Base-by-base conservation (phyloP, 2,113 vertebrate genomes). In the Siphamia tubifer region DNA sequence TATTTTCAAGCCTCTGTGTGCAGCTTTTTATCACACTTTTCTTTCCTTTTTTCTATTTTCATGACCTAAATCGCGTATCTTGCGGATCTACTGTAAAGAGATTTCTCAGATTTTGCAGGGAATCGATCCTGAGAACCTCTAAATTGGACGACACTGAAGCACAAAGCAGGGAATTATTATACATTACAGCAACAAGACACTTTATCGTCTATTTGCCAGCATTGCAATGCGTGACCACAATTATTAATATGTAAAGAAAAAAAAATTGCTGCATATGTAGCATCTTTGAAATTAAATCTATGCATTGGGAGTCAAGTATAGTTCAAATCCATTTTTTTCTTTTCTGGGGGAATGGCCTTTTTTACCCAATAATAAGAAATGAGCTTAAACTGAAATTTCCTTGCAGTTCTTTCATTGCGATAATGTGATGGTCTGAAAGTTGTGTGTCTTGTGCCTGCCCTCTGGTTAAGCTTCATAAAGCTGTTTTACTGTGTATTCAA, bases 111-210 rank as follows among this genome's bases (percentile, higher is more conserved):
- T 55, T 67, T 69, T 77, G 61, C 75, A 77, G 81, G 84, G 57
- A 77, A 54, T 82, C 17, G 3, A 79, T 44, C 45, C 72, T 73
- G 77, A 52, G 66, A 63, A 54, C 70, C 48, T 32, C 56, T 69
- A 40, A 86, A 77, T 78, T 74, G 51, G 72, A 48, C 25, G 15
- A 62, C 25, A 30, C 54, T 64, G 71, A 86, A 87, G 87, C 85
- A 89, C 87, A 89, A 87, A 77, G 71, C 72, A 75, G 73, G 79
- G 79, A 84, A 51, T 55, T 47, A 73, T 47, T 54, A 20, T 45
- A 53, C 23, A 75, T 45, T 27, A 52, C 53, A 49, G 65, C 58
- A 68, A 53, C 73, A 56, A 24, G 67, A 75, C 77, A 77, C 69
- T 80, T 80, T 78, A 76, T 49, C 19, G 44, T 77, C 20, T 44